These are phyloP conservation scores for Allenopithecus nigroviridis DNA, from an alignment of 2,797 vertebrate genomes.

Conservation along the genomic window DNA sequence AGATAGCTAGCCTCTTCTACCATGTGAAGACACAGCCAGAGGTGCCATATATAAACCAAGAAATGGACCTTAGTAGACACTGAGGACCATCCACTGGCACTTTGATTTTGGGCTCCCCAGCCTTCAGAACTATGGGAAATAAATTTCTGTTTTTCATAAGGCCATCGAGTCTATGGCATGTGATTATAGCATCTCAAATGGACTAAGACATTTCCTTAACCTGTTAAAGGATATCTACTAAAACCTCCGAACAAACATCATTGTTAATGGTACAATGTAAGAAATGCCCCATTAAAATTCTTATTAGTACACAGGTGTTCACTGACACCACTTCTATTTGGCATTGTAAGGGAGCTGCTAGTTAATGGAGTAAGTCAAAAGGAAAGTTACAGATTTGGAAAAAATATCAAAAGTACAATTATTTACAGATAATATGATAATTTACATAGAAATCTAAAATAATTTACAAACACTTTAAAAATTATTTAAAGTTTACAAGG, in stretches of 20 bases:
- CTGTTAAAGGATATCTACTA: background rate
- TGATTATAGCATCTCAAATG: background rate
- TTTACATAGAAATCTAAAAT: background rate
- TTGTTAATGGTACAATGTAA: background rate
- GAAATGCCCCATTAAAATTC: background rate
- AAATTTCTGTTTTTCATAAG: background rate
- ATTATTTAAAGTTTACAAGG: background rate
- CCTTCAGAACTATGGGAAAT: background rate
- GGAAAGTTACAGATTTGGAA: background rate
- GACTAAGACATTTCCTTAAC: background rate
- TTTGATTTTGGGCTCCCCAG: background rate
- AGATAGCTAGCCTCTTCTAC: background rate
- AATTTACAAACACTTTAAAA: background rate
- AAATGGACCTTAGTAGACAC: background rate
- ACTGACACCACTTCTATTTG: background rate
- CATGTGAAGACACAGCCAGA: background rate
- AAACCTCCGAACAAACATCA: background rate
- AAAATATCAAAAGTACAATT: background rate
- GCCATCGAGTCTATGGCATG: background rate
- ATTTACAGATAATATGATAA: background rate
- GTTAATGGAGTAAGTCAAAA: background rate
- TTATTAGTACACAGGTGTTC: background rate
- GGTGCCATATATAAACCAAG: background rate
- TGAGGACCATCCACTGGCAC: background rate
- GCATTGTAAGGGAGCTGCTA: background rate